A percentile compares a stretch with the other conserved stretches of the same genome.
phyloP scores from a whole-genome alignment of 2,888 invertebrate species.

The Seira musarum region DNA sequence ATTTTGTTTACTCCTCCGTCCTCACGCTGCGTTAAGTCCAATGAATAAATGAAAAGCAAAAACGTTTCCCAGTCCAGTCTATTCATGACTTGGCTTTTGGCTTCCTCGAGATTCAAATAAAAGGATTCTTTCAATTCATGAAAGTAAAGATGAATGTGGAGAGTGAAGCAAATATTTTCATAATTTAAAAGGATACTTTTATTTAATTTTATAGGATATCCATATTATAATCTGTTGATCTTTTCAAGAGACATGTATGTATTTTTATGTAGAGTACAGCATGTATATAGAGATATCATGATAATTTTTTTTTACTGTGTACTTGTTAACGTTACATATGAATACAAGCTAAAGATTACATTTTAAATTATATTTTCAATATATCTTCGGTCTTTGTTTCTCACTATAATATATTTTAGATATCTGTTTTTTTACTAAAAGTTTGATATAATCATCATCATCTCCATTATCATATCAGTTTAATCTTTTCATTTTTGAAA shows the following conservation, averaged over 20 bases:
- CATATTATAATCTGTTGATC: not conserved
- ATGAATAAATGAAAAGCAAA: not conserved
- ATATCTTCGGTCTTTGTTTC: conserved; percentile 62
- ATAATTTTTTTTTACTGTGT: conserved; percentile 9
- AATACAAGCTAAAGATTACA: conserved; percentile 10
- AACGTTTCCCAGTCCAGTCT: no score
- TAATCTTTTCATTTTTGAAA: no score
- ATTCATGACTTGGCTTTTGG: no score
- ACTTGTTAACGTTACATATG: conserved; percentile 2
- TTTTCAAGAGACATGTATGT: conserved; percentile 8
- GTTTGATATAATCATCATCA: conserved; percentile 21
- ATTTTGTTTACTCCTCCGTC: conserved; percentile 27
- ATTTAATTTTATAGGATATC: conserved; percentile 35
- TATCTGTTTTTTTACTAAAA: conserved; percentile 16
- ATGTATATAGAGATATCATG: conserved; percentile 8
- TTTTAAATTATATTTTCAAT: conserved; percentile 28
- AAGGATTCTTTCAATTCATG: no score
- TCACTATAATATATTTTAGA: conserved; percentile 45
- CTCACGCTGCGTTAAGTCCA: conserved; percentile 38
- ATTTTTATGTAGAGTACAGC: not conserved
- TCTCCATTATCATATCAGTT: not conserved
- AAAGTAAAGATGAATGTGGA: no score
- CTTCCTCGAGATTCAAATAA: no score
- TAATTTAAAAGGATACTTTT: conserved; percentile 53
- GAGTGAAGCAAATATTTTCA: not conserved